Conservation (phyloP, 2,888 invertebrate species). For the Aporophyla lueneburgensis region DNA sequence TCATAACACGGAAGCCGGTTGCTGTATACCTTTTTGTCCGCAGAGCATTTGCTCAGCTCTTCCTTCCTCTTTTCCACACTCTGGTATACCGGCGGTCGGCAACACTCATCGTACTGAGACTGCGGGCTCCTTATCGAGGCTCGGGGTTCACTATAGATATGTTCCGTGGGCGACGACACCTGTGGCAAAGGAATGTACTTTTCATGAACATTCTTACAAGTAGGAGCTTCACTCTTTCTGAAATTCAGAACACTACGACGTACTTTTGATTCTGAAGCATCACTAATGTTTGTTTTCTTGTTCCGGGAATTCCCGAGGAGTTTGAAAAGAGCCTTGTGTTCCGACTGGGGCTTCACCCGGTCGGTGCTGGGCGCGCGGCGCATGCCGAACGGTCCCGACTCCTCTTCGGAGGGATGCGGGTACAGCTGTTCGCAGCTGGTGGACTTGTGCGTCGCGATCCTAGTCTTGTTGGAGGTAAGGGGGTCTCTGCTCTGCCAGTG, state of each 20-base stretch:
- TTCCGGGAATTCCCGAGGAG: constrained; percentile 85
- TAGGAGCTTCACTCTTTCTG: constrained; percentile 80
- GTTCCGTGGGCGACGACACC: constrained; percentile 81
- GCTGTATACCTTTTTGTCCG: constrained; percentile 83
- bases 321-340: constrained; percentile 86
- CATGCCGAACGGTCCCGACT: constrained; percentile 82
- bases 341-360: constrained; percentile 83
- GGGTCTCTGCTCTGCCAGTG: constrained; percentile 89
- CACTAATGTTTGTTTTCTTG: constrained; percentile 83
- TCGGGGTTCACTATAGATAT: constrained; percentile 86
- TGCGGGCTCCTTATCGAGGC: constrained; percentile 79
- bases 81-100: constrained; percentile 86
- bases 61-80: constrained; percentile 87
- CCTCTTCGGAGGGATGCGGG: constrained; percentile 82
- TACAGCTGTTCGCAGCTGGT: constrained; percentile 89
- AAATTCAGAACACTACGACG: constrained; percentile 87
- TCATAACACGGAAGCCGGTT: constrained; percentile 88
- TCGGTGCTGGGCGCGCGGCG: constrained; percentile 89
- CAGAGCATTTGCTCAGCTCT: constrained; percentile 74
- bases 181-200: constrained; percentile 87
- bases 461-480: constrained; percentile 82
- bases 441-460: constrained; percentile 84
- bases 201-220: constrained; percentile 85
- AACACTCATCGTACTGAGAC: constrained; percentile 83
- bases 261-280: constrained; percentile 82